Conservation (phyloP, 1,140 invertebrate species). For the Drosophila kepulauana region DNA sequence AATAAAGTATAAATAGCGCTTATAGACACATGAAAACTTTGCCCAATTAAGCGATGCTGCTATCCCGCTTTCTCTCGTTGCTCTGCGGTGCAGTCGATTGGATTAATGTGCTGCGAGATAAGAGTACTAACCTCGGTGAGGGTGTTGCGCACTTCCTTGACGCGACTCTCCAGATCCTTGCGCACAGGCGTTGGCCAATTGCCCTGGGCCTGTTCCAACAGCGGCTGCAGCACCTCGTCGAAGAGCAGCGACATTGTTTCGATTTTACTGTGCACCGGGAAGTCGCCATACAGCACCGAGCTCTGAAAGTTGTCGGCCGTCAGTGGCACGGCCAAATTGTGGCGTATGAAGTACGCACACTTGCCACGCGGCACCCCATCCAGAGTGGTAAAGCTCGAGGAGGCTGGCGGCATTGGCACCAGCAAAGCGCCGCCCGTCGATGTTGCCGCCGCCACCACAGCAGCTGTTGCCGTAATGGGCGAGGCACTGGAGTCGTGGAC, state of each 20-base stretch:
- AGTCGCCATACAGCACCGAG: constrained; percentile 90
- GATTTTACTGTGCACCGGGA: constrained; percentile 88
- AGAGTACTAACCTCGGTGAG: constrained; percentile 87
- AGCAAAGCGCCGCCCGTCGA: constrained; percentile 62
- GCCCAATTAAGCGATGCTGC: constrained; percentile 73
- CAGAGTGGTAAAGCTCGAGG: constrained; percentile 76
- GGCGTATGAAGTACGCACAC: constrained; percentile 90
- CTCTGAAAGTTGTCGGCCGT: constrained; percentile 87
- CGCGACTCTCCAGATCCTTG: constrained; percentile 89
- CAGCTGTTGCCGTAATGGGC: constrained; percentile 27
- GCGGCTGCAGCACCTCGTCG: constrained; percentile 90
- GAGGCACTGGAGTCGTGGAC: constrained; percentile 60
- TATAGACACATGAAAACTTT: constrained; percentile 78
- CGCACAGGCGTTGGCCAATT: constrained; percentile 90
- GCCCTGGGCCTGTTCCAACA: constrained; percentile 87
- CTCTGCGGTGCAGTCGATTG: constrained; percentile 71
- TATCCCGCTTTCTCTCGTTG: neutral
- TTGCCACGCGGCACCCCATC: constrained; percentile 86
- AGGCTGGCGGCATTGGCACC: constrained; percentile 68
- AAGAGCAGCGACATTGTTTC: constrained; percentile 89
- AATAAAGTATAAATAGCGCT: constrained; percentile 75
- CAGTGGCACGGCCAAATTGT: constrained; percentile 85
- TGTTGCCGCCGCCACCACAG: constrained; percentile 59
- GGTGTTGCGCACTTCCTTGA: constrained; percentile 89
- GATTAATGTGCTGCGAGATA: constrained; percentile 73